Conservation (phyloP, 2,797 vertebrate species). For the Gymnocypris eckloni region DNA sequence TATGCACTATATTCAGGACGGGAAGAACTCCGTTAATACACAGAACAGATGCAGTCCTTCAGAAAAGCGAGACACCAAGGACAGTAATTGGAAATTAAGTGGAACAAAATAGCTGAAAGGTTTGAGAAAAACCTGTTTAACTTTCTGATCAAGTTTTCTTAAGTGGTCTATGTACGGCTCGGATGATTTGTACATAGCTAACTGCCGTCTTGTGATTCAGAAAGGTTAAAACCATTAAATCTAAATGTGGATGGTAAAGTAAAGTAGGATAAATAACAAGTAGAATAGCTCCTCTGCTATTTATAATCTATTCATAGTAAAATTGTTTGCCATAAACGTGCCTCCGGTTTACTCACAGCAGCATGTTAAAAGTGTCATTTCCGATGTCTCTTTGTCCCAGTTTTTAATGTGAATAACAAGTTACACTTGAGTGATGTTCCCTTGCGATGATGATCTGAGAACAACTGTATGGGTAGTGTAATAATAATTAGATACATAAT, state of each 20-base stretch:
- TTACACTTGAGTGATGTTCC: background rate
- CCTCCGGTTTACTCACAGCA: background rate
- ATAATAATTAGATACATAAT: background rate
- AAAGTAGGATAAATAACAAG: background rate
- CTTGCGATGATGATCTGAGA: background rate
- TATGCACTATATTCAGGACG: background rate
- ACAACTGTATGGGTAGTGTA: background rate
- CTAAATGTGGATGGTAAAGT: background rate
- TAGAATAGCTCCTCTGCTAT: background rate
- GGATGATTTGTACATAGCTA: background rate
- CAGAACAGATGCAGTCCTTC: background rate
- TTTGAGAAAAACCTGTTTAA: background rate
- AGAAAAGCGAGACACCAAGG: background rate
- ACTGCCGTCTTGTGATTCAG: conserved; percentile 4
- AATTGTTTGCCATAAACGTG: background rate
- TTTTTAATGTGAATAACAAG: conserved; percentile 5
- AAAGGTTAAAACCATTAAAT: conserved; percentile 46
- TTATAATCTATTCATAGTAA: conserved; percentile 36
- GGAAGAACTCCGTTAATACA: background rate
- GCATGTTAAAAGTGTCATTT: background rate
- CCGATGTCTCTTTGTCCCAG: background rate
- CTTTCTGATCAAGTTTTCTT: background rate
- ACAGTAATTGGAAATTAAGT: background rate
- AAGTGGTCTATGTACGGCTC: background rate
- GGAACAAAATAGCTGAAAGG: conserved; percentile 6